A percentile compares a stretch with the other conserved stretches of the same genome.
Evolutionary conservation across 1,140 invertebrate species (phyloP).

Genomic region (Nasonia longicornis): DNA sequence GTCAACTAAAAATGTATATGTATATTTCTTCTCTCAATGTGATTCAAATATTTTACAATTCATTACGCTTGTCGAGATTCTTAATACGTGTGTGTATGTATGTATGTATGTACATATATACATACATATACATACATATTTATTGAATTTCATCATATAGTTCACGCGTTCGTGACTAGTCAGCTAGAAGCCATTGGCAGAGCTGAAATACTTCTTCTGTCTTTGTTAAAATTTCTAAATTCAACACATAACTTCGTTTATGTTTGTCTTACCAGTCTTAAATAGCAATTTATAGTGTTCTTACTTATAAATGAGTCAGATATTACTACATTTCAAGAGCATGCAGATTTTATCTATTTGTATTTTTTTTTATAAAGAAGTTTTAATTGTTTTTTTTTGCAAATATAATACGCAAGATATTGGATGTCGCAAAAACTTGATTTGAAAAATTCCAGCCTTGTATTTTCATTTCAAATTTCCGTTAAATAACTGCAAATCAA

Average conservation of each 20-base stretch:
- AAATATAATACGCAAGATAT: conserved; percentile 1
- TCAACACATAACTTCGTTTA: conserved; percentile 27
- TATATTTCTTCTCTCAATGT: conserved; percentile 4
- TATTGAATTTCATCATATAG: background rate
- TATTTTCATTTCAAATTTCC: conserved; percentile 20
- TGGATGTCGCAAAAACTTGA: background rate
- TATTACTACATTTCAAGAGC: conserved; percentile 13
- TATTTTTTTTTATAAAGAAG: conserved; percentile 13
- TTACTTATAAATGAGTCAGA: background rate
- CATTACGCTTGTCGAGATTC: background rate
- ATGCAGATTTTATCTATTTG: conserved; percentile 9
- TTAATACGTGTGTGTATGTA: background rate
- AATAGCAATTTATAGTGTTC: conserved; percentile 22
- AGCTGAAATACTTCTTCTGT: conserved; percentile 5
- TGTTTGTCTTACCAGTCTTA: conserved; percentile 28
- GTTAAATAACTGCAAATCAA: background rate
- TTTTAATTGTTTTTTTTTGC: conserved; percentile 5
- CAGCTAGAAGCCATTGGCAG: conserved; percentile 11
- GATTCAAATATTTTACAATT: conserved; percentile 25
- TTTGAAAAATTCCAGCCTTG: conserved; percentile 26
- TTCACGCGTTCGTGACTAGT: background rate
- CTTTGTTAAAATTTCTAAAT: conserved; percentile 37
- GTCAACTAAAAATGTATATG: background rate
- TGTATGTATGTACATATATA: too few species aligned
- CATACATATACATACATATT: conserved; percentile 18